Conservation (phyloP, 2,888 invertebrate genomes). For the Electrophaes corylata region DNA sequence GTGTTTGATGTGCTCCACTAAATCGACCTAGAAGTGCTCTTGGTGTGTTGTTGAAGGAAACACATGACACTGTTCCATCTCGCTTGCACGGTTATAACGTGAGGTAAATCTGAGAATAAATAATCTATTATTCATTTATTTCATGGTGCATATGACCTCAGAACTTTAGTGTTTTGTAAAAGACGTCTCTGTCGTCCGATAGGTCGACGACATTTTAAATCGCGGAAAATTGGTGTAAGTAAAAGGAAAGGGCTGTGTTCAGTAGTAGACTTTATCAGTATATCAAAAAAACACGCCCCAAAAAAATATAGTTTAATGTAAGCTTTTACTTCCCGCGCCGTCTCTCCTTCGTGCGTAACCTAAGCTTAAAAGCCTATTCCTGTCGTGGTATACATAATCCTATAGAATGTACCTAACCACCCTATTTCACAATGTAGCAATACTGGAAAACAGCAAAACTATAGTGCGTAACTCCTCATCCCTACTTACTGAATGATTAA, state of each 20-base stretch:
- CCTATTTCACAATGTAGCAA: background rate
- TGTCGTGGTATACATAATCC: conserved; percentile 34
- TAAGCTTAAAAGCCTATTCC: conserved; percentile 5
- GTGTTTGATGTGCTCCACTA: conserved; percentile 64
- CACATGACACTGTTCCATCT: conserved; percentile 20
- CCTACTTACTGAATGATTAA: conserved; percentile 49
- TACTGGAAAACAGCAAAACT: background rate
- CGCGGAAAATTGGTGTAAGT: no score
- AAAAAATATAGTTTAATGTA: no score
- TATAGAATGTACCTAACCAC: conserved; percentile 26
- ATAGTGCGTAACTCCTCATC: conserved; percentile 15
- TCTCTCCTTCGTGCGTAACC: background rate
- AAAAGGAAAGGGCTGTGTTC: no score
- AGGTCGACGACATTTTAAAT: no score
- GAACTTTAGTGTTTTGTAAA: no score
- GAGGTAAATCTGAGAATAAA: background rate
- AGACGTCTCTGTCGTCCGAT: no score
- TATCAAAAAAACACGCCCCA: no score
- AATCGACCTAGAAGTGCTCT: conserved; percentile 64
- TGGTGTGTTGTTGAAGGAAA: conserved; percentile 37
- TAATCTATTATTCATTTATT: background rate
- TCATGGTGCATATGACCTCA: background rate
- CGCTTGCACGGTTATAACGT: conserved; percentile 5
- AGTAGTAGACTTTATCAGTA: no score
- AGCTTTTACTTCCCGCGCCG: no score